Evolutionary conservation across 2,113 vertebrate genomes (phyloP), one percentile per base, ranked within the genome.

Genomic region (Cebus imitator): DNA sequence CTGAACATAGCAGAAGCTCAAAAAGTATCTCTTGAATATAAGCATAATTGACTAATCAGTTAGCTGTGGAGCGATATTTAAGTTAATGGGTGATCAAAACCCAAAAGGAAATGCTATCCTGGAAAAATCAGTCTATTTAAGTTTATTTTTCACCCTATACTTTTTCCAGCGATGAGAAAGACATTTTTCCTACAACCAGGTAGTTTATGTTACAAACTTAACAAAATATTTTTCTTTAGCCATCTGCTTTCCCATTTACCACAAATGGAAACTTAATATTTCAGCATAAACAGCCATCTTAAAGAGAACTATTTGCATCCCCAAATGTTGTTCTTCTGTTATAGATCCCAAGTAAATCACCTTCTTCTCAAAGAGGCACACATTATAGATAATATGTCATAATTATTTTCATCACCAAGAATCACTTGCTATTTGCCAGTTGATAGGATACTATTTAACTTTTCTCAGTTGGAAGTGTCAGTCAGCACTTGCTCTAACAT

Each of bases 141-240:
- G 30, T 93, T 97, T 97, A 93, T 86, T 95, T 96, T 79, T 96
- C 94, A 95, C 30, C 86, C 37, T 75, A 79, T 94, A 48, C 50
- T 96, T 57, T 14, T 96, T 95, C 43, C n/a, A 83, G 21, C 58
- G 30, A 68, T 89, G 87, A 97, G 27, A 94, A 95, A 91, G 83
- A 81, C 21, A 6, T 72, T 97, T 96, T 96, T 70, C 35, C 84
- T 95, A 64, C 35, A 81, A 55, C 76, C 82, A 90, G 93, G 79
- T 95, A 97, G 80, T 93, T 98, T 96, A 94, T 88, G 35, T 79
- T 95, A 78, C 73, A 95, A 68, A 86, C 90, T 96, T 97, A 94
- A 96, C 93, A 97, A 97, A 98, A 97, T 96, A 95, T 96, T 97
- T 89, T 91, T 96, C 57, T 78, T 91, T 94, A 82, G 96, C 92